These are phyloP conservation scores for Dryobotodes eremita DNA, from an alignment of 2,888 invertebrate genomes.

Conservation along the genomic window DNA sequence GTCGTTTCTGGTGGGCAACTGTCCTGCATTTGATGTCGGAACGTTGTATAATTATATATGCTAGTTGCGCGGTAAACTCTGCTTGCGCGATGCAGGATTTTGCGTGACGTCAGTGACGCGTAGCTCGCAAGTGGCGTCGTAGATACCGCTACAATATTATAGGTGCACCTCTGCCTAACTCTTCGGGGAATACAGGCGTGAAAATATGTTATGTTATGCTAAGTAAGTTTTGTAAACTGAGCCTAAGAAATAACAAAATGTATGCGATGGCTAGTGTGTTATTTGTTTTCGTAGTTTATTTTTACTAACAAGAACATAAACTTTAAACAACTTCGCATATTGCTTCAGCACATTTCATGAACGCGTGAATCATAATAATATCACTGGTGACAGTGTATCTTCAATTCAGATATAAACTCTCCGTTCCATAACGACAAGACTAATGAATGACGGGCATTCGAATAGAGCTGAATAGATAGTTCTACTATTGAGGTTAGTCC, in stretches of 20 bases:
- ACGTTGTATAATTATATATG: no score
- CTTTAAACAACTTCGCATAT: background rate
- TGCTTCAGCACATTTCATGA: background rate
- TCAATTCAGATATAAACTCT: slow-evolving; percentile 2
- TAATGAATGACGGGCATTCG: background rate
- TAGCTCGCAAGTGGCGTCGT: no score
- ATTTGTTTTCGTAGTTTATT: background rate
- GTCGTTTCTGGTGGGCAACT: no score
- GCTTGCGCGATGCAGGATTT: no score
- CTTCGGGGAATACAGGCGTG: background rate
- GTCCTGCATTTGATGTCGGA: no score
- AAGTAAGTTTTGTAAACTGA: background rate
- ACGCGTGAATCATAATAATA: slow-evolving; percentile 19
- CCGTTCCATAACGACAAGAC: background rate
- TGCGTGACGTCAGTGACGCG: no score
- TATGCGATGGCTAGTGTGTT: no score
- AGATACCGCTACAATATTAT: background rate
- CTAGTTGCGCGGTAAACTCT: no score
- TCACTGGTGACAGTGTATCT: background rate
- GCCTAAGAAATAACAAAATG: no score
- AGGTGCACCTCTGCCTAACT: background rate
- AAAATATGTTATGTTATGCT: background rate
- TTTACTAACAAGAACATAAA: slow-evolving; percentile 21
- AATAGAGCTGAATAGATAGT: background rate
- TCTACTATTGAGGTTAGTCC: background rate